Evolutionary conservation across 92 coral and sea anemone genomes (phyloP).

Genomic region (Epizoanthus scotinus): DNA sequence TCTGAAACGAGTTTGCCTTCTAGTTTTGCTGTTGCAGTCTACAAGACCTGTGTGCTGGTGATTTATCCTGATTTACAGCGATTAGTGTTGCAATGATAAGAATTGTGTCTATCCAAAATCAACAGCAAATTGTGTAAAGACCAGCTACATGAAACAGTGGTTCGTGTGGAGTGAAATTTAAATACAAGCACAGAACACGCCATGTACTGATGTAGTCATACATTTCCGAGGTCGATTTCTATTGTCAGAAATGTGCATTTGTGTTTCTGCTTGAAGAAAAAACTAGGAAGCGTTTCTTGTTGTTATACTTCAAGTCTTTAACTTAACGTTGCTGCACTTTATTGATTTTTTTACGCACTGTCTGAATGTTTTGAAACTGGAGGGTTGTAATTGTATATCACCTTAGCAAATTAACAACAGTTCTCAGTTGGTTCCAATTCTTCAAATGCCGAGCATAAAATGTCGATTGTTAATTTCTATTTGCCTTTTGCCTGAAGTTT

Average conservation of each 20-base stretch:
- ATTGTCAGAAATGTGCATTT: background rate
- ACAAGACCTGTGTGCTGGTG: background rate
- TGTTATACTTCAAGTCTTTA: background rate
- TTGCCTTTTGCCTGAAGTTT: slow-evolving; percentile 24
- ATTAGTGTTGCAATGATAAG: background rate
- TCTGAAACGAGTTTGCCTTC: background rate
- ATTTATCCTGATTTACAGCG: background rate
- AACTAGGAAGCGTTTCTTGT: background rate
- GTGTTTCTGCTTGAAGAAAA: background rate
- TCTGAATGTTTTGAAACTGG: slow-evolving; percentile 29
- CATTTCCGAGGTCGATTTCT: slow-evolving; percentile 6
- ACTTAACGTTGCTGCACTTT: background rate
- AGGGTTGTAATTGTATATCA: slow-evolving; percentile 16
- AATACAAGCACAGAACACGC: slow-evolving; percentile 20
- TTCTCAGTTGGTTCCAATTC: slow-evolving; percentile 43
- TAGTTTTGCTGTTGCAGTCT: background rate
- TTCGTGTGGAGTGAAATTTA: slow-evolving; percentile 6
- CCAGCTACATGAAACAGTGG: background rate
- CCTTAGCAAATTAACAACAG: slow-evolving; percentile 49
- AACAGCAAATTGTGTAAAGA: background rate
- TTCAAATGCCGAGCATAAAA: slow-evolving; percentile 33
- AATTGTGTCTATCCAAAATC: background rate
- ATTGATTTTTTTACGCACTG: slow-evolving; percentile 28
- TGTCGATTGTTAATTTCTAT: slow-evolving; percentile 33
- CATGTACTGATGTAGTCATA: background rate